These are phyloP conservation scores for Gymnoscopelus microlampas DNA, from an alignment of 2,797 vertebrate species.

Conservation along the genomic window DNA sequence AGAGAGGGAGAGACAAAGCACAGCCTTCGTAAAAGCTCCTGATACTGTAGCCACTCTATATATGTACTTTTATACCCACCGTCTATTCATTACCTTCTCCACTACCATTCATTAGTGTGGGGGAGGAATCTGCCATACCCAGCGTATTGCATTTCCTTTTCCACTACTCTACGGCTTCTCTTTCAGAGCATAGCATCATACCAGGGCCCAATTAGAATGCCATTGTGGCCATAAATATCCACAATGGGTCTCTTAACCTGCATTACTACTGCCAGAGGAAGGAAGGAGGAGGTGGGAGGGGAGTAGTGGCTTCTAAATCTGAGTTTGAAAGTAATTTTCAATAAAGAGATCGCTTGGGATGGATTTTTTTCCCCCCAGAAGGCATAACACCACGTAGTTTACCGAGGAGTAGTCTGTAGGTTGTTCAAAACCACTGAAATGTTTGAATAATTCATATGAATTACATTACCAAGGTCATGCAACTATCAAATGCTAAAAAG, in stretches of 20 bases:
- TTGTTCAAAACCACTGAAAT: neutral
- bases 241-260: constrained; percentile 53
- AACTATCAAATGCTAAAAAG: too few relatives aligned
- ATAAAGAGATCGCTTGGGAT: neutral
- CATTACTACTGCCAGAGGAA: constrained; percentile 25
- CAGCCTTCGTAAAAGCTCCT: constrained; percentile 41
- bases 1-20: constrained; percentile 30
- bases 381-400: neutral
- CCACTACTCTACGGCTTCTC: constrained; percentile 25
- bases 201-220: constrained; percentile 58
- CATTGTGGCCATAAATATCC: constrained; percentile 56
- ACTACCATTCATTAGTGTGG: constrained; percentile 44
- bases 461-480: too few relatives aligned
- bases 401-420: neutral
- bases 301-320: constrained; percentile 26
- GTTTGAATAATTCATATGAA: neutral
- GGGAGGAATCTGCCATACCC: constrained; percentile 35
- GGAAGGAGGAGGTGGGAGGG: constrained; percentile 32
- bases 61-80: constrained; percentile 33
- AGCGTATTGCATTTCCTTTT: constrained; percentile 43
- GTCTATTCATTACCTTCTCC: constrained; percentile 51
- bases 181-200: constrained; percentile 49
- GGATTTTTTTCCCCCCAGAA: too few relatives aligned
- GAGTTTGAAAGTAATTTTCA: constrained; percentile 7
- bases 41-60: constrained; percentile 15